Conservation (phyloP, 2,888 invertebrate species). For the Frankliniella fusca region DNA sequence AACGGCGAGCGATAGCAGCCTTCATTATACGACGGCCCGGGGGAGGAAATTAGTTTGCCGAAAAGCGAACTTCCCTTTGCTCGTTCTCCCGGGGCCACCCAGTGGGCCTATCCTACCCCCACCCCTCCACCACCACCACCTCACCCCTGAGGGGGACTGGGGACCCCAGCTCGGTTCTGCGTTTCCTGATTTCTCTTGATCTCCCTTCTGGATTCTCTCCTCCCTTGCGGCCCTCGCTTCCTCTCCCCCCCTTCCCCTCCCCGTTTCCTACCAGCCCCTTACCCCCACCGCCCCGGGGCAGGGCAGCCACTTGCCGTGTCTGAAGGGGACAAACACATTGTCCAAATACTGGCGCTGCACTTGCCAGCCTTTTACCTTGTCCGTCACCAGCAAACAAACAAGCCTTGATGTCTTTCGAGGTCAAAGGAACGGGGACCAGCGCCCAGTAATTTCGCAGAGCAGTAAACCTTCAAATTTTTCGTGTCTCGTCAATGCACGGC, state of each 20-base stretch:
- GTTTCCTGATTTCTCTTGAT: conserved; percentile 26
- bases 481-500: too few relatives aligned
- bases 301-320: not conserved
- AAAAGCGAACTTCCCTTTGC: conserved; percentile 24
- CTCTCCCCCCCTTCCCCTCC: not conserved
- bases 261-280: not conserved
- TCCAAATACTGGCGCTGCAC: too few relatives aligned
- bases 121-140: too few relatives aligned
- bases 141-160: too few relatives aligned
- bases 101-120: not conserved
- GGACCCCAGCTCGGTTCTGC: not conserved
- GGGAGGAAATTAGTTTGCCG: conserved; percentile 22
- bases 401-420: too few relatives aligned
- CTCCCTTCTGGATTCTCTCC: not conserved
- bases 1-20: not conserved
- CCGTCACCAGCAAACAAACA: too few relatives aligned
- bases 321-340: too few relatives aligned
- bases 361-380: too few relatives aligned
- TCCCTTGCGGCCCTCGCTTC: not conserved
- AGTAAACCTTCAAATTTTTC: too few relatives aligned
- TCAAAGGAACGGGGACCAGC: too few relatives aligned
- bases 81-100: conserved; percentile 1
- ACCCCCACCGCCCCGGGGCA: not conserved
- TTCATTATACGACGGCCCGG: conserved; percentile 18
- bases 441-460: too few relatives aligned